Base-by-base conservation (phyloP, 2,797 vertebrate genomes). In the Zenarchopterus dispar region DNA sequence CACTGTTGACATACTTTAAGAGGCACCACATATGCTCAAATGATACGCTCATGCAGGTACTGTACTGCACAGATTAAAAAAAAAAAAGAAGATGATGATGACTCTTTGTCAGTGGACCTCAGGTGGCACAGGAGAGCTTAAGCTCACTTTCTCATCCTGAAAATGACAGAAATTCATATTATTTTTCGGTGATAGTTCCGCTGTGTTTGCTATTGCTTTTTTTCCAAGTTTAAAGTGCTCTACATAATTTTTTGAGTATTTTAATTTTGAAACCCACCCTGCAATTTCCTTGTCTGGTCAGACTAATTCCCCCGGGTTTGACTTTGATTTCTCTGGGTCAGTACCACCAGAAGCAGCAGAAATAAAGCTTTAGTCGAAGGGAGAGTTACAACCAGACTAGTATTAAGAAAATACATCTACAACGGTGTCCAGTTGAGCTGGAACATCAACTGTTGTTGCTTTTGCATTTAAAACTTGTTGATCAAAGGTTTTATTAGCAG, bases 1-100 rank as follows among this genome's bases (percentile, higher is more conserved):
- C 88, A 13, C 69, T 73, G 70, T 56, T 80, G 78, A 77, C 77
- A 85, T 81, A 81, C 78, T 84, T 80, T 73, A 75, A 81, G 70
- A 83, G 61, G 23, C 54, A 6, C 36, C 73, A 67, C 76, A 70
- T 65, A 51, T 54, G 63, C 71, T 53, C 61, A 50, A 58, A 53
- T 70, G 70, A 69, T 62, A 76, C 66, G 68, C 63, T 81, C 61
- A 65, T 39, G 53, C 59, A 80, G 77, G 44, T 56, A 45, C 78
- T 79, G 74, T 76, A 56, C 39, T 61, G 69, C 69, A 58, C 70
- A 67, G 84, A 87, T 88, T 53, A 70, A 74, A 67, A 56, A 49
- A 26, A 0, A 52, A 26, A 59, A 67, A 48, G 26, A 62, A 65
- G 48, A 49, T 63, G 62, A 88, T 75, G 60, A 75, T 72, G 59